Evolutionary conservation across 2,113 vertebrate genomes (phyloP).

Genomic region (Arvicanthis niloticus): DNA sequence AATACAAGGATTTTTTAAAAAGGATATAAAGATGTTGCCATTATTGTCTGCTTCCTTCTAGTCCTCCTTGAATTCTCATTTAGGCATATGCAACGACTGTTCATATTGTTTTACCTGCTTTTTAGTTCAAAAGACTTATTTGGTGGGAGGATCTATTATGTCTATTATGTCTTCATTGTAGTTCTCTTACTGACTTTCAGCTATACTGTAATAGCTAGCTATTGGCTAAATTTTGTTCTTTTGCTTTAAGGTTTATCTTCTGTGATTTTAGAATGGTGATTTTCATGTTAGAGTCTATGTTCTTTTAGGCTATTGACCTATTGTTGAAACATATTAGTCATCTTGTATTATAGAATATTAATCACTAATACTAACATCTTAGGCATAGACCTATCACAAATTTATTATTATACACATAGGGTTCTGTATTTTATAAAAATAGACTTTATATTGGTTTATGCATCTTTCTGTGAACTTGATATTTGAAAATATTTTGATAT

Average conservation of each 20-base stretch:
- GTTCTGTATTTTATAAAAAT: neutral
- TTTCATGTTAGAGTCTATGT: neutral
- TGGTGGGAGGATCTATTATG: neutral
- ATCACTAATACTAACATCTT: neutral
- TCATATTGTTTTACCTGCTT: neutral
- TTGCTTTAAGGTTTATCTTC: neutral
- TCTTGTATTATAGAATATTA: neutral
- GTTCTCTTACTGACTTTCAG: neutral
- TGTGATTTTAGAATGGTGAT: neutral
- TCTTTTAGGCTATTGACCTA: neutral
- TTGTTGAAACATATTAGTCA: neutral
- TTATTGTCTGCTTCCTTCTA: neutral
- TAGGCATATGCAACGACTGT: neutral
- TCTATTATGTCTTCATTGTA: neutral
- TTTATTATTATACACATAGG: neutral
- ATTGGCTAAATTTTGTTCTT: neutral
- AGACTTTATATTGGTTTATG: neutral
- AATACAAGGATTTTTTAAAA: neutral
- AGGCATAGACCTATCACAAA: neutral
- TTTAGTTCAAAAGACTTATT: neutral
- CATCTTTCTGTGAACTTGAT: neutral
- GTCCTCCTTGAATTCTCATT: neutral
- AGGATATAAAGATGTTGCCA: neutral
- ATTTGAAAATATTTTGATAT: neutral
- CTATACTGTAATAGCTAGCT: neutral